Evolutionary conservation across 2,888 invertebrate species (phyloP).

Genomic region (Ctenicera cuprea): DNA sequence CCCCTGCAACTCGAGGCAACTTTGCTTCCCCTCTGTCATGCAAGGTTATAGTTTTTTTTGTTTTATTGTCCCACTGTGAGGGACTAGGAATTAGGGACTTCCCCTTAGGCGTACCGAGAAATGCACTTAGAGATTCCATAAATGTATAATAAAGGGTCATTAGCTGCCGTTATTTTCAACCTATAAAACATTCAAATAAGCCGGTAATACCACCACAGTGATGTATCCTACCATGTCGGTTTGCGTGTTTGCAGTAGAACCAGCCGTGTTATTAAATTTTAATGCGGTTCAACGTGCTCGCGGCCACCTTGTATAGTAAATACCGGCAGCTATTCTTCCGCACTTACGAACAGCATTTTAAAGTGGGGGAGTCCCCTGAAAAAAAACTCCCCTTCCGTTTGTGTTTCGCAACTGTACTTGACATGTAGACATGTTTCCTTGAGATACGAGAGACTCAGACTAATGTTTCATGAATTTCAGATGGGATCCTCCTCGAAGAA

Average conservation of each 20-base stretch:
- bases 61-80: not conserved
- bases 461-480: conserved; percentile 53
- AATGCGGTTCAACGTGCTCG: conserved; percentile 19
- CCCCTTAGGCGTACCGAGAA: not conserved
- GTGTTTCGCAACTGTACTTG: conserved; percentile 45
- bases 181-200: conserved; percentile 11
- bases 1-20: conserved; percentile 20
- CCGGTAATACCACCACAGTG: conserved; percentile 18
- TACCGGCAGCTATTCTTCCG: conserved; percentile 9
- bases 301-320: conserved; percentile 5
- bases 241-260: conserved; percentile 25
- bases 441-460: conserved; percentile 37
- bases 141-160: conserved; percentile 6
- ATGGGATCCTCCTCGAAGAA: conserved; percentile 47
- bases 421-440: conserved; percentile 39
- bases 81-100: too few species aligned
- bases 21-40: conserved; percentile 10
- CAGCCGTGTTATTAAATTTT: conserved; percentile 28
- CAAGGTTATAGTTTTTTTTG: not conserved
- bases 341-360: conserved; percentile 23
- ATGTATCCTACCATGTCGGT: not conserved
- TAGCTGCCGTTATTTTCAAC: not conserved
- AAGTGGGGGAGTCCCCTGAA: not conserved
- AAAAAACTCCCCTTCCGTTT: conserved; percentile 40
- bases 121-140: conserved; percentile 2